phyloP scores from a whole-genome alignment of 2,113 vertebrate genomes.

The Strix aluco region DNA sequence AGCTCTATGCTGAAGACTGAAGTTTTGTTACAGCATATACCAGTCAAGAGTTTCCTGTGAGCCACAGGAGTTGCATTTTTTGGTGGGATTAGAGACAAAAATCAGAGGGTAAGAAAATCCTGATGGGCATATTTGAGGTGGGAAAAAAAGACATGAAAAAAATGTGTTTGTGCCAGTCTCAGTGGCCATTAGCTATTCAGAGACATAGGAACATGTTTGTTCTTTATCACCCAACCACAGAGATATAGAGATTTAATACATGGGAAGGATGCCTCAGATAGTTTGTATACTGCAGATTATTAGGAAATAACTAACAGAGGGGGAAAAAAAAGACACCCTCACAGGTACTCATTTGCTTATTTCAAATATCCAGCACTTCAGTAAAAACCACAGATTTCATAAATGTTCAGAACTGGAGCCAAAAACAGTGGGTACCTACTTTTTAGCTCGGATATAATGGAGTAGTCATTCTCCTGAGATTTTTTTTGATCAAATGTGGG shows the following conservation, averaged over 20 bases:
- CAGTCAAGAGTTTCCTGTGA: not conserved
- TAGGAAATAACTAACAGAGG: not conserved
- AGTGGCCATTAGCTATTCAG: not conserved
- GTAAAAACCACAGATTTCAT: not conserved
- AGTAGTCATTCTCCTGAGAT: not conserved
- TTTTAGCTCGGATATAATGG: not conserved
- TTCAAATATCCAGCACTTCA: not conserved
- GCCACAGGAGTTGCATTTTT: not conserved
- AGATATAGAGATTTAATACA: not conserved
- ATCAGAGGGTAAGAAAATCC: constrained; percentile 14
- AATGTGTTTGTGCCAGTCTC: not conserved
- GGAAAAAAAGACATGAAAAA: not conserved
- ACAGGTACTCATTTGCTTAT: not conserved
- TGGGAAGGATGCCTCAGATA: not conserved
- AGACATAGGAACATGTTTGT: not conserved
- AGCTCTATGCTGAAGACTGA: not conserved
- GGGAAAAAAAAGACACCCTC: fast-evolving
- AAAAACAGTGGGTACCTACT: not conserved
- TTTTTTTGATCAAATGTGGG: not conserved
- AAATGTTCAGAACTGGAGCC: not conserved
- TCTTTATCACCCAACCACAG: not conserved
- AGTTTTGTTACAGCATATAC: not conserved
- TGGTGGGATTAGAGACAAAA: not conserved
- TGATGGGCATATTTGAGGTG: not conserved
- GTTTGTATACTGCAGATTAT: not conserved